These are phyloP conservation scores for Napeogenes inachia DNA, from an alignment of 2,888 invertebrate genomes.

Conservation along the genomic window DNA sequence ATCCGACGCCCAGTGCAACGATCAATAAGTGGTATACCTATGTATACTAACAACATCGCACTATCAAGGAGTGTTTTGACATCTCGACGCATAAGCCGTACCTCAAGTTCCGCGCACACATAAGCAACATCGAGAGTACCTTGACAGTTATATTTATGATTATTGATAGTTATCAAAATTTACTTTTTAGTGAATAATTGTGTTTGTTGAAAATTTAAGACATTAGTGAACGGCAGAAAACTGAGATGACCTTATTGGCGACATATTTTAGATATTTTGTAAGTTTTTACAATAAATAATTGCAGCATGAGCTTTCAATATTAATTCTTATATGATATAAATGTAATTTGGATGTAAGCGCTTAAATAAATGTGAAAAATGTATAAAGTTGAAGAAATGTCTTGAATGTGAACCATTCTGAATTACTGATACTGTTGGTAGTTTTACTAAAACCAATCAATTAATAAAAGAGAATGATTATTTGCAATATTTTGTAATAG, in stretches of 20 bases:
- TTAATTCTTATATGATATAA: not conserved
- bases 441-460: no score
- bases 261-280: not conserved
- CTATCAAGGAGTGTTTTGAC: not conserved
- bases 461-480: no score
- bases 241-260: not conserved
- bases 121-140: no score
- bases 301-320: slow-evolving; percentile 5
- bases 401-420: no score
- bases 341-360: not conserved
- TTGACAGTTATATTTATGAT: no score
- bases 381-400: no score
- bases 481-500: no score
- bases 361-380: not conserved
- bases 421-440: no score
- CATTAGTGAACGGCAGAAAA: no score
- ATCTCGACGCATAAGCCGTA: slow-evolving; percentile 6
- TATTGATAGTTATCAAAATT: no score
- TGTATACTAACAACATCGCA: not conserved
- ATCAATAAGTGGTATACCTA: not conserved
- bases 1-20: slow-evolving; percentile 1
- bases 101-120: not conserved
- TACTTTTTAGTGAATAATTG: no score
- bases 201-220: no score
- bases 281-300: not conserved